Conservation (phyloP, 2,797 vertebrate genomes). For the Intellagama lesueurii region DNA sequence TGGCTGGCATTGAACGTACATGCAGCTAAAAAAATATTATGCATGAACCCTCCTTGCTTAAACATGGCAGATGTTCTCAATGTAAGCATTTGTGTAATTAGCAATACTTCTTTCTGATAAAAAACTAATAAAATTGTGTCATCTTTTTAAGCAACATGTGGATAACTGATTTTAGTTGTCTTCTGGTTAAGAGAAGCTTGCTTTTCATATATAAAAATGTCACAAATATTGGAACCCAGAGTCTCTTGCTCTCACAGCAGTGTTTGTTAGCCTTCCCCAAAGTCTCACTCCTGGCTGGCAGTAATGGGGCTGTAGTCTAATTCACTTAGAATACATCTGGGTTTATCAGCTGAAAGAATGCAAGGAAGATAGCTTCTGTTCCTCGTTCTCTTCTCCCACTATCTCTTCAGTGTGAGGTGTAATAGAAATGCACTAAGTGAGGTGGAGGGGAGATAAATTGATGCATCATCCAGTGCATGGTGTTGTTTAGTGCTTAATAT, state of each 20-base stretch:
- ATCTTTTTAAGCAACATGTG: neutral
- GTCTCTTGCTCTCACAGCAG: neutral
- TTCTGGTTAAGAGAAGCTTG: no score
- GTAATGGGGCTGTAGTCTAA: neutral
- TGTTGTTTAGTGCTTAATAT: neutral
- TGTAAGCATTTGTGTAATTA: neutral
- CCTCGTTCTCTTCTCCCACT: neutral
- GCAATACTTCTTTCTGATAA: neutral
- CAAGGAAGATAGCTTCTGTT: neutral
- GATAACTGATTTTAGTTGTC: neutral
- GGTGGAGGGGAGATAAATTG: neutral
- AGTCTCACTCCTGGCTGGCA: neutral
- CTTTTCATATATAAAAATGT: neutral
- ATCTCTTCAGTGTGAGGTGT: neutral
- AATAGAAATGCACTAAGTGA: neutral
- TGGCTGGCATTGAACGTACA: neutral
- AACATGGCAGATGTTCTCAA: neutral
- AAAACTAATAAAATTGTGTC: neutral
- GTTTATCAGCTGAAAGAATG: neutral
- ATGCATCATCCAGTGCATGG: neutral
- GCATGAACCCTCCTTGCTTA: neutral
- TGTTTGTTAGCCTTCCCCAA: neutral
- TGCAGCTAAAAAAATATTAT: neutral
- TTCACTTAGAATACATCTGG: neutral
- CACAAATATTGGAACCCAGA: neutral